Evolutionary conservation across 2,888 invertebrate species (phyloP), one percentile per base, ranked within the genome.

Genomic region (Drosophila kuntzei): DNA sequence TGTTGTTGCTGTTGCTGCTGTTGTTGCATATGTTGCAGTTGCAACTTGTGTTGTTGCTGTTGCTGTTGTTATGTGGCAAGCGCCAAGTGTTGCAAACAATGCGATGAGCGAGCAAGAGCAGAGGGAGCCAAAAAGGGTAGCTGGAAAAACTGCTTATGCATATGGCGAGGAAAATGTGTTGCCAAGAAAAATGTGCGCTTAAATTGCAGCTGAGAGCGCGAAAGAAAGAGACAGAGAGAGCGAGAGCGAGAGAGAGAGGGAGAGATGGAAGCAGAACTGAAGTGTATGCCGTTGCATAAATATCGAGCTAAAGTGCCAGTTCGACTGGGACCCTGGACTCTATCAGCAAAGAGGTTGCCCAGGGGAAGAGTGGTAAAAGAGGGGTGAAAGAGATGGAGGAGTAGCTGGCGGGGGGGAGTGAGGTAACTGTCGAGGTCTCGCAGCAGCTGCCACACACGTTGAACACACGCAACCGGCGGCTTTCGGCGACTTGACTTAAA

Each of bases 21-120:
- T 27, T 60, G 74, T 79, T 82, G 87, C 83, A 83, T 87, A 89
- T 87, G 89, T 77, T 83, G 83, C 83, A 87, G 77, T 86, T 88
- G 82, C 84, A 83, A 85, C 76, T 87, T 84, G 74, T 78, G 79
- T 64, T 81, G 84, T 25, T 44, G 59, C 20, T 6, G 46, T 39
- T 71, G 79, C 43, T 71, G 83, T 82, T 88, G 82, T 87, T 83
- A 88, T 83, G 89, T 83, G 89, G 89, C 87, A 89, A 86, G 89
- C 89, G 87, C 87, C 89, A 89, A 89, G 83, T 89, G 81, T 87
- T 87, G 89, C 89, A 87, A 80, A 80, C 85, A 89, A 84, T 76
- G 71, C 60, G 64, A 58, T 68, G 75, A 74, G 79, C 44, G 67
- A 50, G n/a, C 44, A 59, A 50, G 61, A 51, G 60, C 53, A 54